Percentiles rank a stretch among this genome's conserved stretches.
These are phyloP conservation scores for Cebus imitator DNA, from an alignment of 2,113 vertebrate species.

Conservation along the genomic window DNA sequence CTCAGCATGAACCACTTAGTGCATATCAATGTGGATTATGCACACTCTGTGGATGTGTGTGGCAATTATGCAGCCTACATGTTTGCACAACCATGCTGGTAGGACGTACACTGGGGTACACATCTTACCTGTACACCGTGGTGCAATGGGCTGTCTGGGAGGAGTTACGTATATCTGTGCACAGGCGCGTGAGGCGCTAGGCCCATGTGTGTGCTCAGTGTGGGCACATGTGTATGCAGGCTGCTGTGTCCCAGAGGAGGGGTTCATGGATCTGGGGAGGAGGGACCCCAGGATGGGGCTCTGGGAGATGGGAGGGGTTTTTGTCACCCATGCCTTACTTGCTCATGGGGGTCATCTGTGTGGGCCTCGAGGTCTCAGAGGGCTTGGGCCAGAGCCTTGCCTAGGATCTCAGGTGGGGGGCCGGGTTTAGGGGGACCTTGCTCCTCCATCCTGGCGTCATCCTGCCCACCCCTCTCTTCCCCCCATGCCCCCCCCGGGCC, in stretches of 20 bases:
- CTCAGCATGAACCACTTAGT: not conserved
- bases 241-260: not conserved
- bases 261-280: not conserved
- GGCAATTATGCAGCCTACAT: not conserved
- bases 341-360: not conserved
- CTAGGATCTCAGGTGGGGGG: not conserved
- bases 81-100: not conserved
- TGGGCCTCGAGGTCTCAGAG: not conserved
- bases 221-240: not conserved
- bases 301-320: not conserved
- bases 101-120: not conserved
- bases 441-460: not conserved
- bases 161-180: not conserved
- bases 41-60: too few species aligned
- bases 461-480: slow-evolving; percentile 40
- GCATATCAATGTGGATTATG: not conserved
- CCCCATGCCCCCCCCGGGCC: slow-evolving; percentile 7
- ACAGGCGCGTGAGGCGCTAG: not conserved
- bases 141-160: not conserved
- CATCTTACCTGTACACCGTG: not conserved
- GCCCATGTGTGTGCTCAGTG: too few species aligned
- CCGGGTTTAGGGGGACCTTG: slow-evolving; percentile 11
- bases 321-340: not conserved
- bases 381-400: not conserved
- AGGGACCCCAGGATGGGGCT: not conserved